Evolutionary conservation across 2,797 vertebrate species (phyloP).

Genomic region (Hipposideros larvatus): DNA sequence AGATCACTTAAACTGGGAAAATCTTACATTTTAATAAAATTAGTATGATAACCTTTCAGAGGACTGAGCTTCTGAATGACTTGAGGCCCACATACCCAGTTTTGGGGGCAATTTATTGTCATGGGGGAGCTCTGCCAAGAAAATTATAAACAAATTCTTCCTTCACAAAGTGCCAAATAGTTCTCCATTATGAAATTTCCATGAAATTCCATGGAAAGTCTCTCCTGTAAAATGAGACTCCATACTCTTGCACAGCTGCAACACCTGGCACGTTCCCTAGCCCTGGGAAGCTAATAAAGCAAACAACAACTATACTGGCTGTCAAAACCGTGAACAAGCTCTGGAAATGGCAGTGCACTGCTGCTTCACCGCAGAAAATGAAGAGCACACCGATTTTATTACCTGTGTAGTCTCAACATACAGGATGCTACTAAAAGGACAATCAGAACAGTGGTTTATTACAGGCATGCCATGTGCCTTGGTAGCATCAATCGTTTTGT

Average conservation of each 20-base stretch:
- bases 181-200: slow-evolving; percentile 72
- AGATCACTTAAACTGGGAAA: not conserved
- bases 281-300: slow-evolving; percentile 48
- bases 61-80: not conserved
- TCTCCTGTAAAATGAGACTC: slow-evolving; percentile 68
- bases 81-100: not conserved
- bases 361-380: not conserved
- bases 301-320: slow-evolving; percentile 41
- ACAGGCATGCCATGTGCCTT: not conserved
- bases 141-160: slow-evolving; percentile 64
- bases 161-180: slow-evolving; percentile 43
- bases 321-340: slow-evolving; percentile 26
- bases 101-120: slow-evolving; percentile 30
- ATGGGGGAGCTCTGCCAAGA: slow-evolving; percentile 39
- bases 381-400: slow-evolving; percentile 27
- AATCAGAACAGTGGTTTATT: not conserved
- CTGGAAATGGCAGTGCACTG: not conserved
- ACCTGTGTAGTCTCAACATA: not conserved
- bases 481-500: not conserved
- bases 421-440: not conserved
- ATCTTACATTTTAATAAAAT: not conserved
- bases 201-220: slow-evolving; percentile 40
- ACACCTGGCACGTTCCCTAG: slow-evolving; percentile 44
- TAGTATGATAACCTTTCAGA: not conserved
- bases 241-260: slow-evolving; percentile 7